These are phyloP conservation scores for Leptinotarsa undecemlineata DNA, from an alignment of 1,140 invertebrate species.

Conservation along the genomic window DNA sequence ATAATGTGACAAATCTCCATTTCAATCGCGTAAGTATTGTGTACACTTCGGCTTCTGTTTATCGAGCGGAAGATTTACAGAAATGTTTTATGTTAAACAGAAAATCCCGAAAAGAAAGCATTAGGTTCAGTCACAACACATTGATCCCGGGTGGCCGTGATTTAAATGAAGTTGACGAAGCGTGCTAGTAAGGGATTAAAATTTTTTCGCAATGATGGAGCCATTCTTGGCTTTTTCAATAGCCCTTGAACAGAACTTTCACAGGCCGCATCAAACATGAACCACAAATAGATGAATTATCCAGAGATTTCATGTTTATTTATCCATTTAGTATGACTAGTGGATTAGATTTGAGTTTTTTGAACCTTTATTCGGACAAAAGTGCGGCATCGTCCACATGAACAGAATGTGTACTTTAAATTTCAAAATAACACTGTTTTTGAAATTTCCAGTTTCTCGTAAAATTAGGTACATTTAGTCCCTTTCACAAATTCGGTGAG, in stretches of 20 bases:
- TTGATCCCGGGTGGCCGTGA: constrained; percentile 29
- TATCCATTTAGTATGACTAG: constrained; percentile 8
- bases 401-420: too few species aligned
- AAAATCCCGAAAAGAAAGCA: constrained; percentile 16
- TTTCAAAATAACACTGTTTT: too few species aligned
- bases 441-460: too few species aligned
- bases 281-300: constrained; percentile 25
- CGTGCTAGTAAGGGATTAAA: constrained; percentile 26
- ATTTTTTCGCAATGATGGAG: constrained; percentile 27
- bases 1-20: too few species aligned
- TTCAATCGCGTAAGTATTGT: too few species aligned
- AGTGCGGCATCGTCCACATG: too few species aligned
- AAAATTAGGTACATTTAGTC: too few species aligned
- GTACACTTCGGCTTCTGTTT: background rate
- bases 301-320: background rate
- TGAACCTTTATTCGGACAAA: too few species aligned
- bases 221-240: constrained; percentile 25
- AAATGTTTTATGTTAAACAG: background rate
- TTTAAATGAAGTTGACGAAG: constrained; percentile 31
- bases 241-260: constrained; percentile 7
- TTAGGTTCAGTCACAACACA: constrained; percentile 23
- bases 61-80: background rate
- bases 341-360: background rate
- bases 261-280: constrained; percentile 31
- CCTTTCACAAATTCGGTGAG: too few species aligned